A percentile compares a stretch with the other conserved stretches of the same genome.
Conservation (phyloP, 2,888 invertebrate genomes). For the Agapetus fuscipes region DNA sequence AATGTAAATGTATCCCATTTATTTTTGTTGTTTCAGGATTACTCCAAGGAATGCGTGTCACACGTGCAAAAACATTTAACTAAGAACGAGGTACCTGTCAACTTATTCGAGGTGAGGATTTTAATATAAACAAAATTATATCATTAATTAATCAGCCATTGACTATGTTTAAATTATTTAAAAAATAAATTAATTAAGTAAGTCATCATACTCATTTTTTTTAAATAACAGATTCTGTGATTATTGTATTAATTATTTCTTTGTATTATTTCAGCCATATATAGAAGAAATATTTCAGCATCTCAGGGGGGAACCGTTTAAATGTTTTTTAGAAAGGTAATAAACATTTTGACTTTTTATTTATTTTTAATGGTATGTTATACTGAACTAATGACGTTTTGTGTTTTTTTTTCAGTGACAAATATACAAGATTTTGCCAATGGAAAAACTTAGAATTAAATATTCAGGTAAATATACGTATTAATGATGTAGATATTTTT, state of each 20-base stretch:
- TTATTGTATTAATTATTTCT: too few species aligned
- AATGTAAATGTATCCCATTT: too few species aligned
- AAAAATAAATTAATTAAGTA: too few species aligned
- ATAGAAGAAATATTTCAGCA: constrained; percentile 99
- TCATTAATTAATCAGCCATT: too few species aligned
- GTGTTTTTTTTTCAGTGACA: constrained; percentile 74
- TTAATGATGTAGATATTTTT: constrained; percentile 6
- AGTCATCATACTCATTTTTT: too few species aligned
- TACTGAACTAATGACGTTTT: constrained; percentile 21
- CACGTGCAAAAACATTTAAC: constrained; percentile 97
- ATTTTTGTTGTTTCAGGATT: constrained; percentile 70
- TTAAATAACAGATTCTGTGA: too few species aligned
- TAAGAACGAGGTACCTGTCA: constrained; percentile 94
- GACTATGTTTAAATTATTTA: too few species aligned
- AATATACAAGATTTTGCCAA: constrained; percentile 99
- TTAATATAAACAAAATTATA: too few species aligned
- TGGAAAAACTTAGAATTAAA: constrained; percentile 99
- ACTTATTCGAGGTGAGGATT: constrained; percentile 95
- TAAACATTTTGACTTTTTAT: constrained; percentile 23
- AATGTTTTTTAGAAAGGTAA: constrained; percentile 97
- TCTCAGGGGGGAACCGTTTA: constrained; percentile 93
- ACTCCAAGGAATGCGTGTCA: constrained; percentile 93
- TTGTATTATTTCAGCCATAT: constrained; percentile 87
- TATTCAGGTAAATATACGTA: constrained; percentile 59
- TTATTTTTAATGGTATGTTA: too few species aligned